Percentiles rank a stretch among this genome's conserved stretches.
Conservation (phyloP, 2,797 vertebrate species). For the Gorsachius magnificus region DNA sequence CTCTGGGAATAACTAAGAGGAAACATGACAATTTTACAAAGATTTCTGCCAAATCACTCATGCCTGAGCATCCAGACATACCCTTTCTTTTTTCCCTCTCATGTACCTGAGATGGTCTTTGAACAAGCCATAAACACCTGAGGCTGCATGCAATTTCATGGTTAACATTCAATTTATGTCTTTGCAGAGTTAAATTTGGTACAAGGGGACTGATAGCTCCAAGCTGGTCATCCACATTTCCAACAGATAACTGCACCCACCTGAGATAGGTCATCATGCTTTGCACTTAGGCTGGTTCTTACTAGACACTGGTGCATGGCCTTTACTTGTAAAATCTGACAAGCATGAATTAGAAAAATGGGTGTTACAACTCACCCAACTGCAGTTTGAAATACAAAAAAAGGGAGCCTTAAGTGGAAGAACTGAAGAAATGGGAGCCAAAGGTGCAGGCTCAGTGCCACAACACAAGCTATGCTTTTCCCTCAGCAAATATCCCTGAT, state of each 20-base stretch:
- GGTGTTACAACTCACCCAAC: background rate
- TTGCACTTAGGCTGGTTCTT: background rate
- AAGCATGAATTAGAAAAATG: background rate
- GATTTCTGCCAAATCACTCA: background rate
- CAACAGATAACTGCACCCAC: background rate
- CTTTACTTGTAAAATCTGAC: background rate
- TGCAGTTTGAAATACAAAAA: background rate
- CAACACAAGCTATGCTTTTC: background rate
- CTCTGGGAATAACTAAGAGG: fast-evolving
- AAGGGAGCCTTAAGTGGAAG: background rate
- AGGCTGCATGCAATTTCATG: background rate
- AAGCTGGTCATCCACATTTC: background rate
- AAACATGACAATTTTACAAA: background rate
- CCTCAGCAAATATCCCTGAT: background rate
- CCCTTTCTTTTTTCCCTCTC: background rate
- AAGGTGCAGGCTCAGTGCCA: background rate
- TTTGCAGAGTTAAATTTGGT: background rate
- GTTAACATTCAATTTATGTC: background rate
- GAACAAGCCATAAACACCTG: background rate
- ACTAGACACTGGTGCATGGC: background rate
- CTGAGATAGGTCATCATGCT: background rate
- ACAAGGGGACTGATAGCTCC: background rate
- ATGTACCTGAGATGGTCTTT: background rate
- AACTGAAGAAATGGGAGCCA: background rate
- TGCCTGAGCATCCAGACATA: background rate